Evolutionary conservation across 2,888 invertebrate genomes (phyloP), one percentile per base, ranked within the genome.

Genomic region (Dione vanillae): DNA sequence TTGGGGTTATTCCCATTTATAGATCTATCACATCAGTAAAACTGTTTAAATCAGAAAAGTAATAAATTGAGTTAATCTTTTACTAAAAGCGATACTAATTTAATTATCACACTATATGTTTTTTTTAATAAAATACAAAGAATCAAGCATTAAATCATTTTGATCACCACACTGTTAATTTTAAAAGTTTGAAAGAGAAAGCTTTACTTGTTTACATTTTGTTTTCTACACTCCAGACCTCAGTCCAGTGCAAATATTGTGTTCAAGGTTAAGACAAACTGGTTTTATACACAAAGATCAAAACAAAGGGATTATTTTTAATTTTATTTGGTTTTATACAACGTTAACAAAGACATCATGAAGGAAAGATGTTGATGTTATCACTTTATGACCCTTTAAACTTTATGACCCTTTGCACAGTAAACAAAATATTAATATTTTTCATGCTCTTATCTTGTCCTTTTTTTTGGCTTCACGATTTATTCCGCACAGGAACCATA

Each of bases 211-310:
- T 41, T 66, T 56, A 11, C 16, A 27, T 54, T 61, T 20, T 19
- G 12, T 52, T 51, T 67, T 41, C 20, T 37, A 40, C 14, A 59
- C 9, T 49, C 49, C 41, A 19, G 27, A 59, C 9, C 58, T 41
- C 41, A 19, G 27, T 49, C 41, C 19, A 14, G 41, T 58, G 20
- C 41, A 43, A 49, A 45, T 52, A 51, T 11, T 52, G 43, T 65
- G 45, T 37, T 45, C 70, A 70, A 70, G 70, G 70, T 45, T 70
- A 43, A 65, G 20, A 20, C n/a, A 10, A 58, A 65, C 58, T 37
- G 65, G 70, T 70, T 70, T 20, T 52, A 43, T 7, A 9, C 19
- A 12, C 11, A 19, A 43, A 70, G 59, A 66, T 59, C 59, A 52
- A 59, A 61, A 52, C 52, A 51, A 52, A 41, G 43, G 16, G 3